phyloP scores from a whole-genome alignment of 1,140 invertebrate species.

The Lucilia cuprina region DNA sequence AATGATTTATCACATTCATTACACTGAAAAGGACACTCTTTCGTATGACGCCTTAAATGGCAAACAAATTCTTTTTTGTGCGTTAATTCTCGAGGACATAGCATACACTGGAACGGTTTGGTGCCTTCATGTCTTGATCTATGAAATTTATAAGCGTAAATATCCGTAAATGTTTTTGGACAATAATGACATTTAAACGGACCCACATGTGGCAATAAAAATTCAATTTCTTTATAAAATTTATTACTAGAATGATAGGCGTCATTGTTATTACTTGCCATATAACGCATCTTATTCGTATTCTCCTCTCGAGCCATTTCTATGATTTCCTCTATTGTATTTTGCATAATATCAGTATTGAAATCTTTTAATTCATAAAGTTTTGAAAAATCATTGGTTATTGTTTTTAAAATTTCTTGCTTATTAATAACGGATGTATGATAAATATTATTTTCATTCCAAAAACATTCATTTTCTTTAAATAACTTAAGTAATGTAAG shows the following conservation, averaged over 20 bases:
- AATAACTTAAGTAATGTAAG: background rate
- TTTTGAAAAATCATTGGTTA: background rate
- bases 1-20: conserved; percentile 5
- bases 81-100: background rate
- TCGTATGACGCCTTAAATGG: conserved; percentile 1
- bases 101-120: conserved; percentile 7
- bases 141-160: conserved; percentile 10
- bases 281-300: background rate
- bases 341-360: background rate
- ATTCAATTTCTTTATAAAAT: background rate
- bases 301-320: background rate
- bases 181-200: conserved; percentile 6
- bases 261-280: background rate
- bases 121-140: background rate
- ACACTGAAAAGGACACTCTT: conserved; percentile 20
- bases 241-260: background rate
- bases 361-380: background rate
- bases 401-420: background rate
- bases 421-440: conserved; percentile 1
- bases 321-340: background rate
- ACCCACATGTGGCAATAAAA: conserved; percentile 8
- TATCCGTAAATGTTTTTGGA: background rate
- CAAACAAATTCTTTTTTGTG: conserved; percentile 8
- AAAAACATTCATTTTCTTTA: conserved; percentile 17
- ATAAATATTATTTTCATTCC: conserved; percentile 27